Conservation (phyloP, 1,140 invertebrate genomes). For the Cydia splendana region DNA sequence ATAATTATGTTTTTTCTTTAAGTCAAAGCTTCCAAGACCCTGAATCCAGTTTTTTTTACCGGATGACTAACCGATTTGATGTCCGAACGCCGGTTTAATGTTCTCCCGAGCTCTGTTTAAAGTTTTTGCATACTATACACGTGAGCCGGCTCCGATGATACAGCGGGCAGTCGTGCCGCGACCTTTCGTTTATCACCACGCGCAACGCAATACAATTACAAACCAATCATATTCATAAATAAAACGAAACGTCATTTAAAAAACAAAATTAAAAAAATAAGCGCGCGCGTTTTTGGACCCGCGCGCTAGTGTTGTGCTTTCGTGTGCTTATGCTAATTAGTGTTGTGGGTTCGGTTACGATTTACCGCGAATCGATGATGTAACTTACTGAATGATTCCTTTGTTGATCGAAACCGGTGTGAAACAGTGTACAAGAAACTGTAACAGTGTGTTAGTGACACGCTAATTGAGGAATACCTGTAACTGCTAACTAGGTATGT, state of each 20-base stretch:
- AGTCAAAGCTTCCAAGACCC: background rate
- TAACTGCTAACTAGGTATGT: conserved; percentile 42
- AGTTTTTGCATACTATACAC: conserved; percentile 71
- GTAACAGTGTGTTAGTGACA: conserved; percentile 56
- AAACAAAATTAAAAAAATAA: conserved; percentile 15
- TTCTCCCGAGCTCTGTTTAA: conserved; percentile 58
- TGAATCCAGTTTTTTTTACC: conserved; percentile 16
- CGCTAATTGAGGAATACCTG: conserved; percentile 45
- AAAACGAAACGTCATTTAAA: conserved; percentile 37
- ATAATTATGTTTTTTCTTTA: background rate
- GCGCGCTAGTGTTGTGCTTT: conserved; percentile 35
- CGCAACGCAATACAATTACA: conserved; percentile 50
- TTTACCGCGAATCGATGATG: conserved; percentile 65
- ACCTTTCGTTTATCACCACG: conserved; percentile 69
- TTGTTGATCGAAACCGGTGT: conserved; percentile 52
- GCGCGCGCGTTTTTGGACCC: background rate
- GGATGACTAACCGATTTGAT: conserved; percentile 25
- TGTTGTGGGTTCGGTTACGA: conserved; percentile 44
- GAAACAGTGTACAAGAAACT: conserved; percentile 60
- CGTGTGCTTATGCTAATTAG: conserved; percentile 45
- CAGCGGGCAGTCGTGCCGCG: conserved; percentile 62
- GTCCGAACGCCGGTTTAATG: conserved; percentile 33
- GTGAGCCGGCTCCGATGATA: conserved; percentile 66
- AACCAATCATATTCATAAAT: conserved; percentile 48
- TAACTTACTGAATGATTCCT: conserved; percentile 57